Conservation (phyloP, 1,140 invertebrate genomes). For the Orius insidiosus region DNA sequence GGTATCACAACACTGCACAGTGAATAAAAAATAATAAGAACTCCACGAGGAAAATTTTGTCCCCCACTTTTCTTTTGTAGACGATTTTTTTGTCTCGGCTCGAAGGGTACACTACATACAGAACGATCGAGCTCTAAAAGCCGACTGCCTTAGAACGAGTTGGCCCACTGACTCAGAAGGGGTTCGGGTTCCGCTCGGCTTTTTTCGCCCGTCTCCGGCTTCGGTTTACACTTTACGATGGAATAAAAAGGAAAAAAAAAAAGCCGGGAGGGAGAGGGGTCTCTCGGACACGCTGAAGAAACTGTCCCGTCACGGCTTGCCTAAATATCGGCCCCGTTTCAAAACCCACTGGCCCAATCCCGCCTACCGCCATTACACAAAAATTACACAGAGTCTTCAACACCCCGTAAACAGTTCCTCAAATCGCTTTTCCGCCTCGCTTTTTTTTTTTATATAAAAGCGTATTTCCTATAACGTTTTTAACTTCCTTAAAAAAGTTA, state of each 20-base stretch:
- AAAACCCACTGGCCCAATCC: no score
- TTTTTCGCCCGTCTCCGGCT: neutral
- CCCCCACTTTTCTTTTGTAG: neutral
- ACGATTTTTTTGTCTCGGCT: neutral
- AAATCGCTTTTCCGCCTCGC: no score
- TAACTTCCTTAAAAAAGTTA: no score
- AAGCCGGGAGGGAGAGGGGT: neutral
- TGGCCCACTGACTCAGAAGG: slow-evolving; percentile 21
- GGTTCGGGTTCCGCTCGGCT: slow-evolving; percentile 16
- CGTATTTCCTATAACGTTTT: no score
- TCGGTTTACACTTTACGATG: neutral
- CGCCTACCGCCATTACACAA: no score
- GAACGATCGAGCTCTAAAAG: slow-evolving; percentile 10
- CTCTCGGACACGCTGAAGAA: no score
- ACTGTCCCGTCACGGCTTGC: no score
- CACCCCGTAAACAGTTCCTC: no score
- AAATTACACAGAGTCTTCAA: no score
- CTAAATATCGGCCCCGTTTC: no score
- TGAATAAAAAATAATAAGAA: slow-evolving; percentile 3
- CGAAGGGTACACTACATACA: neutral
- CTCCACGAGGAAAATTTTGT: neutral
- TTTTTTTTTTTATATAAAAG: no score
- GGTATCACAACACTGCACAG: no score
- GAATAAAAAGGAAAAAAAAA: neutral
- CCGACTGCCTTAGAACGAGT: slow-evolving; percentile 12